Evolutionary conservation across 2,888 invertebrate genomes (phyloP).

Genomic region (Trichogramma dendrolimi): DNA sequence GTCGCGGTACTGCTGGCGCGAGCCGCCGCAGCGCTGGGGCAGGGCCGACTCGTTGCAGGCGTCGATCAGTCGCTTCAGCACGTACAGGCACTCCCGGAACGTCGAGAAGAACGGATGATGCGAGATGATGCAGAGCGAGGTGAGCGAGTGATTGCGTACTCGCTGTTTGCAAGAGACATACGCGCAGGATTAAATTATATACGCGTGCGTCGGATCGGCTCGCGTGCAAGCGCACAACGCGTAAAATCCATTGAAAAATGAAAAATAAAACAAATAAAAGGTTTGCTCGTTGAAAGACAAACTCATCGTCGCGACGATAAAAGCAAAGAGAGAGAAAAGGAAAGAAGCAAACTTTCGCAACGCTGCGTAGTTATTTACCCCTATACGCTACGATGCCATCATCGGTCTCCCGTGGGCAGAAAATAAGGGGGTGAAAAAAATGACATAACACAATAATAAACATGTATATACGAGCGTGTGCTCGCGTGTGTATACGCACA

Average conservation of each 20-base stretch:
- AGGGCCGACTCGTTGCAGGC: slow-evolving; percentile 94
- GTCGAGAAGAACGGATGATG: slow-evolving; percentile 99
- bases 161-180: slow-evolving; percentile 56
- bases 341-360: neutral
- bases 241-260: neutral
- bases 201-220: neutral
- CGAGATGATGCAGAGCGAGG: slow-evolving; percentile 94
- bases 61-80: slow-evolving; percentile 92
- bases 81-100: slow-evolving; percentile 95
- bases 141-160: slow-evolving; percentile 87
- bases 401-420: too few species aligned
- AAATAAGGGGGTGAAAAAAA: too few species aligned
- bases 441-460: too few species aligned
- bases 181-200: neutral
- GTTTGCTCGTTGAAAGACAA: neutral
- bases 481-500: too few species aligned
- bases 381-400: too few species aligned
- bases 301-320: neutral
- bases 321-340: neutral
- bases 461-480: too few species aligned
- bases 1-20: slow-evolving; percentile 80
- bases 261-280: neutral
- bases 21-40: slow-evolving; percentile 83
- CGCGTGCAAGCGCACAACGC: neutral
- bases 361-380: too few species aligned